Evolutionary conservation across 1,140 invertebrate species (phyloP), one percentile per base, ranked within the genome.

Genomic region (Portunus trituberculatus): DNA sequence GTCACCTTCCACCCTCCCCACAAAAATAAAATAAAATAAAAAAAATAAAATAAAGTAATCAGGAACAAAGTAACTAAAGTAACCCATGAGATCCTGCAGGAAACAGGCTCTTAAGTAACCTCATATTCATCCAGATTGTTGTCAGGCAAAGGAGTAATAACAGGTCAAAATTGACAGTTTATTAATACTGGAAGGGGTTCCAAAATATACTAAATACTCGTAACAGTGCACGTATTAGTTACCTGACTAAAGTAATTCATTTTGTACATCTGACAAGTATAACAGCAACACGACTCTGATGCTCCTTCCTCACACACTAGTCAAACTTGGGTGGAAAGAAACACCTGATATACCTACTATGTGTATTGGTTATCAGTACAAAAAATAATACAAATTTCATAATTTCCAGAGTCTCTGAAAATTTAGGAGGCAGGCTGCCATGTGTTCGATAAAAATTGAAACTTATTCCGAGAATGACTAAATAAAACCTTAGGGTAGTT

Each of bases 341-440:
- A 67, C 32, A 31, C 39, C 32, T n/a, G 83, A 91, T 90, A 94
- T 91, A 94, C 88, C 93, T 94, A 76, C 88, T 91, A 91, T 94
- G 93, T 94, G 82, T 94, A 90, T 94, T 94, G 76, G 39, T 94
- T 83, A 46, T 45, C 67, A 93, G 93, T 94, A 94, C 93, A 94
- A 94, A 94, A 94, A 94, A 94, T 94, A 94, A 94, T 94, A 94
- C 93, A 94, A 94, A 94, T 94, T 90, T 94, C n/a, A 94, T 67
- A 88, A 94, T 59, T 94, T 89, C 48, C 67, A 76, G 67, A 12
- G 0, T 25, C 67, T 76, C 84, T 94, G 88, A 88, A 88, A 94
- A 94, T 94, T 94, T 94, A 82, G 88, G 59, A 91, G 39, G 46
- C 90, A 88, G 91, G 45, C 52, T 89, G 59, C 87, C 93, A 94